These are phyloP conservation scores for Proteles cristata DNA, from an alignment of 2,113 vertebrate species.

Conservation along the genomic window DNA sequence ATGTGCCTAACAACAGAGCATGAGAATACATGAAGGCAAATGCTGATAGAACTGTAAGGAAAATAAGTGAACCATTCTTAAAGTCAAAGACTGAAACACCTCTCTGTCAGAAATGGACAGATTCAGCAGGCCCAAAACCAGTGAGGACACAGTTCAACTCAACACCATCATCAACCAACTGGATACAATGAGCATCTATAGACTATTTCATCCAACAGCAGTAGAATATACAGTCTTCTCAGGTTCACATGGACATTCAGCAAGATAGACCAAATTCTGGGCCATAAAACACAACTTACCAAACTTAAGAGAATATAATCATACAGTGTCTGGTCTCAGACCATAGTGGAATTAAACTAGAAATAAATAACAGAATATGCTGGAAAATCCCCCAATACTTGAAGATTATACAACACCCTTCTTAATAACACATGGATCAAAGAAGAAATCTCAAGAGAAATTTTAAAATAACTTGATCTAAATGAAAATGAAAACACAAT, in stretches of 20 bases:
- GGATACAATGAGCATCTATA: neutral
- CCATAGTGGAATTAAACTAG: neutral
- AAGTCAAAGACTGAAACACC: neutral
- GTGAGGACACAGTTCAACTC: neutral
- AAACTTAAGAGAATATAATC: neutral
- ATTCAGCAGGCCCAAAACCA: neutral
- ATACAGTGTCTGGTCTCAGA: neutral
- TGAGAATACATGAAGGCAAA: neutral
- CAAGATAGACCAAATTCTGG: neutral
- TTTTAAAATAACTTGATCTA: neutral
- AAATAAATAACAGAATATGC: neutral
- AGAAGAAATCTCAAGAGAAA: neutral
- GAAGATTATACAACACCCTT: neutral
- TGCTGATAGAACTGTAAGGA: neutral
- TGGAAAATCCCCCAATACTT: neutral
- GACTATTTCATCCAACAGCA: neutral
- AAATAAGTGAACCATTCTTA: neutral
- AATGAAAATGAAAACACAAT: neutral
- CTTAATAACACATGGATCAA: neutral
- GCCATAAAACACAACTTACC: neutral
- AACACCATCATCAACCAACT: neutral
- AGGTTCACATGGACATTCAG: neutral
- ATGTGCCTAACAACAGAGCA: neutral
- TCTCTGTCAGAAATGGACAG: neutral
- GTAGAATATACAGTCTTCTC: neutral